These are phyloP conservation scores for Euura saliciscinereae DNA, from an alignment of 1,140 invertebrate species.

Conservation along the genomic window DNA sequence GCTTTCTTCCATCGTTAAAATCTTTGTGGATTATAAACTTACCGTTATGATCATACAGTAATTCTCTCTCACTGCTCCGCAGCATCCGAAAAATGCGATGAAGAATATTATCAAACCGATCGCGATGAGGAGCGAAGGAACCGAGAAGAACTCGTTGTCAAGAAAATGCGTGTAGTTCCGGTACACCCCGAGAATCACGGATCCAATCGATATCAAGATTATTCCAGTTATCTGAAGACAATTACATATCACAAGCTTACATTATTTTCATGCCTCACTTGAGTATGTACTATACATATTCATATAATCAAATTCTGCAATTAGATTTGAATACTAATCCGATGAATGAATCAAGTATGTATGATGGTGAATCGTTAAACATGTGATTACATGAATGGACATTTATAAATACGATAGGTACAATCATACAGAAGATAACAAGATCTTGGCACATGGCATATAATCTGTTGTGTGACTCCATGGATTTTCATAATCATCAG, in stretches of 20 bases:
- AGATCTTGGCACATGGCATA: no score
- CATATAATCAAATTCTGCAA: constrained; percentile 3
- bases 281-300: not conserved
- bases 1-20: no score
- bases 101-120: constrained; percentile 81
- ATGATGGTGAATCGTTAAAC: no score
- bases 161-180: constrained; percentile 71
- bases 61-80: constrained; percentile 82
- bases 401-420: no score
- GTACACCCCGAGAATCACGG: constrained; percentile 69
- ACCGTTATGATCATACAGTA: constrained; percentile 82
- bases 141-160: constrained; percentile 63
- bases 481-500: no score
- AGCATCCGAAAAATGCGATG: constrained; percentile 87
- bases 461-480: no score
- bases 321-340: not conserved
- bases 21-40: constrained; percentile 36
- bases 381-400: no score
- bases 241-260: constrained; percentile 19
- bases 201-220: constrained; percentile 71
- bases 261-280: not conserved
- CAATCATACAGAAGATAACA: no score
- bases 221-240: constrained; percentile 71
- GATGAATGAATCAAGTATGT: no score
- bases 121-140: constrained; percentile 79